Evolutionary conservation across 2,888 invertebrate genomes (phyloP).

Genomic region (Epinotia bilunana): DNA sequence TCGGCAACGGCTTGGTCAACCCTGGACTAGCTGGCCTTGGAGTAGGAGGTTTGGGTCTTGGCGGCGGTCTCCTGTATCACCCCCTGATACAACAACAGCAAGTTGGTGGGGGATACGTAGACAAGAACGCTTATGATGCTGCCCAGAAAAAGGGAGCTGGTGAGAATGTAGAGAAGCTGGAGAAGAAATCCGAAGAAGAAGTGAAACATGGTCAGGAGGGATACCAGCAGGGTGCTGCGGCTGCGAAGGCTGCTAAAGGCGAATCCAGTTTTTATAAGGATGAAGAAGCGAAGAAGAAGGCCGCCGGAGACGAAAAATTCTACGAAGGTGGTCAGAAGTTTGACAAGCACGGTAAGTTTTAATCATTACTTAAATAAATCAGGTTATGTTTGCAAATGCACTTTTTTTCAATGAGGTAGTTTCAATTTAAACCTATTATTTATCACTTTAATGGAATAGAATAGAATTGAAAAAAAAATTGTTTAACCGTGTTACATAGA

Average conservation of each 20-base stretch:
- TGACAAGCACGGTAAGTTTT: constrained; percentile 82
- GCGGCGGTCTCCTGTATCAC: constrained; percentile 71
- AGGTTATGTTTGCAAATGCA: too few species aligned
- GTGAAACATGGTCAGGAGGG: constrained; percentile 84
- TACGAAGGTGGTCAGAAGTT: constrained; percentile 85
- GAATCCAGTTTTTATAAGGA: constrained; percentile 82
- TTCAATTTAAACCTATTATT: too few species aligned
- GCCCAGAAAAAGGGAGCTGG: constrained; percentile 84
- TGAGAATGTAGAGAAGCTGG: constrained; percentile 81
- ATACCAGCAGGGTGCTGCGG: constrained; percentile 81
- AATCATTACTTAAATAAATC: too few species aligned
- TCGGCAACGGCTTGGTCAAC: constrained; percentile 63
- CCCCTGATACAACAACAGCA: constrained; percentile 72
- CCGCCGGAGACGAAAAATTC: constrained; percentile 84
- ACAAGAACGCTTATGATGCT: constrained; percentile 83
- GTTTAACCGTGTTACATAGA: too few species aligned
- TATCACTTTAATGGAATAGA: too few species aligned
- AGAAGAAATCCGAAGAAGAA: constrained; percentile 83
- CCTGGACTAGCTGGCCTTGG: constrained; percentile 69
- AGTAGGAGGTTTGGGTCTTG: constrained; percentile 63
- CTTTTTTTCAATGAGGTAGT: too few species aligned
- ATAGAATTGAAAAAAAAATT: too few species aligned
- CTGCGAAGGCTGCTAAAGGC: constrained; percentile 83
- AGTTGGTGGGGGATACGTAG: constrained; percentile 78
- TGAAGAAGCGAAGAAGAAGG: constrained; percentile 84